phyloP scores from a whole-genome alignment of 1,140 invertebrate species.

The Eueides isabella region DNA sequence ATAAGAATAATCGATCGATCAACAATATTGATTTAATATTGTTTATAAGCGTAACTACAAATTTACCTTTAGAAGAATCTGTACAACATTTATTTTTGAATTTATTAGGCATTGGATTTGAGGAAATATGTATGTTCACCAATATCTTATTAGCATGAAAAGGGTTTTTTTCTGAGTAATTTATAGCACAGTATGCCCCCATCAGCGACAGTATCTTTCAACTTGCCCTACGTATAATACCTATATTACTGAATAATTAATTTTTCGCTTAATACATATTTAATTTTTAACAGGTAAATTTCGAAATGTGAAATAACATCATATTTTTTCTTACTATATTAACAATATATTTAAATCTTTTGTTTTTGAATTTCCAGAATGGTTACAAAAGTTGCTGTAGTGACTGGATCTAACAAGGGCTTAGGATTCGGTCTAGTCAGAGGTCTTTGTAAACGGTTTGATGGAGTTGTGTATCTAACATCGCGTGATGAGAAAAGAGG shows the following conservation, averaged over 20 bases:
- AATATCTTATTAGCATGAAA: neutral
- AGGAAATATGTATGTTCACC: too few relatives aligned
- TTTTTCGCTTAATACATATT: too few relatives aligned
- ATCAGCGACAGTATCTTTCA: neutral
- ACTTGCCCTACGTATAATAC: neutral
- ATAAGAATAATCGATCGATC: too few relatives aligned
- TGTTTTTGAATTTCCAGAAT: neutral
- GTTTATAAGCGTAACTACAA: too few relatives aligned
- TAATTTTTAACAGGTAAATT: too few relatives aligned
- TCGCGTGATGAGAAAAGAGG: constrained; percentile 84
- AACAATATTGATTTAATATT: too few relatives aligned
- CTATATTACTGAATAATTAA: neutral
- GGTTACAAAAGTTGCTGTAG: neutral
- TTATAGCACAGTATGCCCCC: neutral
- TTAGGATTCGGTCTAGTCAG: neutral
- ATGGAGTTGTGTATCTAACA: constrained; percentile 83
- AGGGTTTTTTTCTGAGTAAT: neutral
- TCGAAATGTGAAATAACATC: too few relatives aligned
- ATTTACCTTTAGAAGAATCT: too few relatives aligned
- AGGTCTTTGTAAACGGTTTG: neutral
- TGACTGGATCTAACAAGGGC: neutral
- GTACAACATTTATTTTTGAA: too few relatives aligned
- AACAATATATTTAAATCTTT: neutral
- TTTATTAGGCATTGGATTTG: too few relatives aligned
- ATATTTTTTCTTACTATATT: too few relatives aligned